phyloP scores from a whole-genome alignment of 35 echinoderm and acorn worm species.

The Chiridota heheva region DNA sequence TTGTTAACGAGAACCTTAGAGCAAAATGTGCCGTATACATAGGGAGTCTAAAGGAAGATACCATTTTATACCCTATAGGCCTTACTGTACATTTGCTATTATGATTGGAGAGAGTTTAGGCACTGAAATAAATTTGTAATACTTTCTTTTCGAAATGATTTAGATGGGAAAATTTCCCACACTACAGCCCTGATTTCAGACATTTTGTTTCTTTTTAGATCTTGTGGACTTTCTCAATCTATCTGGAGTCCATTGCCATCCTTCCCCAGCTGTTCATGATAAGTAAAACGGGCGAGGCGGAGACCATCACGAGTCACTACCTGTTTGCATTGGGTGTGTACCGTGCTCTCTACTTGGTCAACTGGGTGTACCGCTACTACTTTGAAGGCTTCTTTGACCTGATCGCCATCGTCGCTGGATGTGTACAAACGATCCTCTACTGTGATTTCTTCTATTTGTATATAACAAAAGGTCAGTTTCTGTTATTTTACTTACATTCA shows the following conservation, averaged over 20 bases:
- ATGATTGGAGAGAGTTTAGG: too few relatives aligned
- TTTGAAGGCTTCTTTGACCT: slow-evolving; percentile 99
- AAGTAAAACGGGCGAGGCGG: slow-evolving; percentile 97
- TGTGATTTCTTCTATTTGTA: slow-evolving; percentile 99
- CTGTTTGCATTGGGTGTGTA: slow-evolving; percentile 92
- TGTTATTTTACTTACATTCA: too few relatives aligned
- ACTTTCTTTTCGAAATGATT: too few relatives aligned
- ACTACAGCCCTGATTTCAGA: background rate
- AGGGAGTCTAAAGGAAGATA: too few relatives aligned
- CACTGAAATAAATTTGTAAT: too few relatives aligned
- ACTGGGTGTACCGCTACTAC: slow-evolving; percentile 98
- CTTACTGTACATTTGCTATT: too few relatives aligned
- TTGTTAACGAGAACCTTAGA: too few relatives aligned
- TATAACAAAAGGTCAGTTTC: slow-evolving; percentile 99
- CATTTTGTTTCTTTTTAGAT: slow-evolving; percentile 66
- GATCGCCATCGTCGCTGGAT: slow-evolving; percentile 95
- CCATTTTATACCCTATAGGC: too few relatives aligned
- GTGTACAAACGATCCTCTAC: slow-evolving; percentile 98
- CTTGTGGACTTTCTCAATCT: slow-evolving; percentile 99
- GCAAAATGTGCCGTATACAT: too few relatives aligned
- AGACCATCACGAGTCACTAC: slow-evolving; percentile 98
- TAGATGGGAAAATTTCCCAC: background rate
- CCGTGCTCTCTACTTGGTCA: slow-evolving; percentile 96
- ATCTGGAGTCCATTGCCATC: slow-evolving; percentile 97
- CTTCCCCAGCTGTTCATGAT: slow-evolving; percentile 99